phyloP scores from a whole-genome alignment of 2,113 vertebrate species.

The Sisor rabdophorus region DNA sequence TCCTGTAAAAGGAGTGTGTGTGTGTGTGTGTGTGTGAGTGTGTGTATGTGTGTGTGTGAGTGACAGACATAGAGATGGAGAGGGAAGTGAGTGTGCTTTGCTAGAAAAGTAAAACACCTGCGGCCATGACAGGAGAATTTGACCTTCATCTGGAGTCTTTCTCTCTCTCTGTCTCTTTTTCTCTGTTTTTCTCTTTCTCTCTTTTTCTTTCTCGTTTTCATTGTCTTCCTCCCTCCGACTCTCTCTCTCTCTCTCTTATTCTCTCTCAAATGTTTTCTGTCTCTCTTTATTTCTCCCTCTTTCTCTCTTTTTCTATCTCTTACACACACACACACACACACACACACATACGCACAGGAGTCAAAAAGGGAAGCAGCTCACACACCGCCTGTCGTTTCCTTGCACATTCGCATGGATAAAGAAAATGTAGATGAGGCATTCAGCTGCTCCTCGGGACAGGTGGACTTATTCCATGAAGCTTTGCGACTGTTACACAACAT shows the following conservation, averaged over 20 bases:
- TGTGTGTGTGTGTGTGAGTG: conserved; percentile 6
- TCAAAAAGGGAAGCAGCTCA: conserved; percentile 55
- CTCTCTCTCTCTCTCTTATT: conserved; percentile 47
- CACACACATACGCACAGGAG: conserved; percentile 9
- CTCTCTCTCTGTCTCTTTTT: conserved; percentile 24
- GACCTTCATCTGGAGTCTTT: conserved; percentile 79
- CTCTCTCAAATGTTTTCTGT: conserved; percentile 54
- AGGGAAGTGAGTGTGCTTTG: conserved; percentile 49
- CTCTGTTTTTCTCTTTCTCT: conserved; percentile 36
- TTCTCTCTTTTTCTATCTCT: conserved; percentile 62
- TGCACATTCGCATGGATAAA: conserved; percentile 78
- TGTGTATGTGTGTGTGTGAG: not conserved
- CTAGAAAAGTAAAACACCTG: conserved; percentile 80
- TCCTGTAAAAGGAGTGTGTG: not conserved
- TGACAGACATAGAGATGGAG: conserved; percentile 36
- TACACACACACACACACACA: conserved; percentile 64
- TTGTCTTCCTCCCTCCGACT: conserved; percentile 31
- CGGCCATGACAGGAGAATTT: conserved; percentile 81
- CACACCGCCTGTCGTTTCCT: conserved; percentile 83
- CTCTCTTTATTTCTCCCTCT: conserved; percentile 66
- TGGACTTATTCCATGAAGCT: conserved; percentile 12
- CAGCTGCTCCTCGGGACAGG: not conserved
- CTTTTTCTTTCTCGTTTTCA: conserved; percentile 31
- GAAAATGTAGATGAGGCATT: conserved; percentile 89
- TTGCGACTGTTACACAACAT: conserved; percentile 7